phyloP scores from a whole-genome alignment of 35 echinoderm and acorn worm species.

The Patiria miniata region DNA sequence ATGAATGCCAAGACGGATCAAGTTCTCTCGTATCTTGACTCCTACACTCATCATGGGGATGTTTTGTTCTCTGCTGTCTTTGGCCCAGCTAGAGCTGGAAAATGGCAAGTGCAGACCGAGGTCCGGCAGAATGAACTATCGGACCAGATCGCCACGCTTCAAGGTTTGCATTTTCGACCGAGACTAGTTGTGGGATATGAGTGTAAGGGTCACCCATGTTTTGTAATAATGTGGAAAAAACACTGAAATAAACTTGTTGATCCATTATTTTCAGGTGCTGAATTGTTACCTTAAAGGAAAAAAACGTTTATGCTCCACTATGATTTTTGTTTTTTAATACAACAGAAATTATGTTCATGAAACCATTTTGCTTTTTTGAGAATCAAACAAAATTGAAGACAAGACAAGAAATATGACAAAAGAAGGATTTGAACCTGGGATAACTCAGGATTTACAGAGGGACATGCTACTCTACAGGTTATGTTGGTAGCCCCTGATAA shows the following conservation, averaged over 20 bases:
- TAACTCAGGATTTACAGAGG: too few relatives aligned
- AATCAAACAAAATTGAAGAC: too few relatives aligned
- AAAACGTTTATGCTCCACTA: too few relatives aligned
- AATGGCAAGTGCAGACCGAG: conserved; percentile 64
- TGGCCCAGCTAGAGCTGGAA: conserved; percentile 23
- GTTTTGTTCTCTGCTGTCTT: conserved; percentile 87
- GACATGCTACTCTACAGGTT: too few relatives aligned
- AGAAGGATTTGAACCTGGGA: too few relatives aligned
- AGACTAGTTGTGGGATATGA: conserved; percentile 70
- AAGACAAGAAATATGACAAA: too few relatives aligned
- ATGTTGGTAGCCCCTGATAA: too few relatives aligned
- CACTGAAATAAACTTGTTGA: neutral
- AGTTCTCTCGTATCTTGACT: conserved; percentile 69
- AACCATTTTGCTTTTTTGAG: too few relatives aligned
- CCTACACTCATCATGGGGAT: conserved; percentile 49
- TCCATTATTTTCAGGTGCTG: too few relatives aligned
- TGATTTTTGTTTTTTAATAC: too few relatives aligned
- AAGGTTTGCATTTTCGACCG: conserved; percentile 37
- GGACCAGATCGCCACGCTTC: conserved; percentile 13
- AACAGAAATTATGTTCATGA: too few relatives aligned
- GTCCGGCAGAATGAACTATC: conserved; percentile 40
- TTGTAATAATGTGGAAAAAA: conserved; percentile 64
- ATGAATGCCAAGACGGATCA: conserved; percentile 62
- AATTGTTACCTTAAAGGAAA: too few relatives aligned
- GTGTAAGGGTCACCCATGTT: conserved; percentile 40